phyloP scores from a whole-genome alignment of 2,113 vertebrate genomes.

The Phainopepla nitens region DNA sequence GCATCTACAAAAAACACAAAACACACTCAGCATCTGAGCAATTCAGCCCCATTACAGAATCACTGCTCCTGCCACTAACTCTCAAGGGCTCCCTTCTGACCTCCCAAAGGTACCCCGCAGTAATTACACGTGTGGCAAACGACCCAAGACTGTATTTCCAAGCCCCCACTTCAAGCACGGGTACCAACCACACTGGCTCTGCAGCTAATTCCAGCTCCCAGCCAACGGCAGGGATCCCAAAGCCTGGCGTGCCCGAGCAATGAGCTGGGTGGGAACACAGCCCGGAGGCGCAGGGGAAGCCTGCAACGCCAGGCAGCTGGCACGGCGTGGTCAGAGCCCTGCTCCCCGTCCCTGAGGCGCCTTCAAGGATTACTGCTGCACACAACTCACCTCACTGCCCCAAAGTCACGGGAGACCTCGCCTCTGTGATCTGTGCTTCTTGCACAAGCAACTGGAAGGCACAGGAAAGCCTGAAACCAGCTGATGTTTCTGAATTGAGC shows the following conservation, averaged over 20 bases:
- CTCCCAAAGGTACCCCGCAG: background rate
- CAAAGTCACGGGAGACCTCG: background rate
- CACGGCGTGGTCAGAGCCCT: accelerated
- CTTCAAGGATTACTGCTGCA: background rate
- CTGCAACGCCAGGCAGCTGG: background rate
- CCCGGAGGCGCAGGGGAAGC: background rate
- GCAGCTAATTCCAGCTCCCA: background rate
- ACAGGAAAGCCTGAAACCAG: background rate
- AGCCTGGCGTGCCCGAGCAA: background rate
- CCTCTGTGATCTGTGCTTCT: accelerated
- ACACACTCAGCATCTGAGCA: background rate
- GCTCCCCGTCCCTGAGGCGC: background rate
- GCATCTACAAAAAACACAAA: background rate
- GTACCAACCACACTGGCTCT: background rate
- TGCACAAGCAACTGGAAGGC: background rate
- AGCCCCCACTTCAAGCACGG: background rate
- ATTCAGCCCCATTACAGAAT: background rate
- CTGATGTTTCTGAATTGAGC: background rate
- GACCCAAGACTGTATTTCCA: background rate
- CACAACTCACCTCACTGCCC: background rate
- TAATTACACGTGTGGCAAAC: background rate
- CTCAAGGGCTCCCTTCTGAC: background rate
- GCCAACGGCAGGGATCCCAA: background rate
- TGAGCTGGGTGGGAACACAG: background rate
- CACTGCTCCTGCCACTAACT: background rate